A percentile compares a stretch with the other conserved stretches of the same genome.
Conservation (phyloP, 37 sponge, comb jelly and placozoan species). For the Corticium candelabrum region DNA sequence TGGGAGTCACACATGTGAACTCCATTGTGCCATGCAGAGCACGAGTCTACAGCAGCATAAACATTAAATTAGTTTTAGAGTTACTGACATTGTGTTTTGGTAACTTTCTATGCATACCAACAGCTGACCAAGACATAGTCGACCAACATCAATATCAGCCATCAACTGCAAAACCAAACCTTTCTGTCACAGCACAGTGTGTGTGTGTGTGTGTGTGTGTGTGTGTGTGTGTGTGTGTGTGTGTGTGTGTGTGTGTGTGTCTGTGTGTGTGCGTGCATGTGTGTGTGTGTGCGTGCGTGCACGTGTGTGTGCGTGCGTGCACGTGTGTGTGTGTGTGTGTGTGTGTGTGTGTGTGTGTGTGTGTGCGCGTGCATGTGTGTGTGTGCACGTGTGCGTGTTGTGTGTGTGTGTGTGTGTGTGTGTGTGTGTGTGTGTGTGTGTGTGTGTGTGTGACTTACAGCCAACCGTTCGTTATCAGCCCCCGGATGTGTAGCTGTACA, state of each 20-base stretch:
- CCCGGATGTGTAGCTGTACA: background rate
- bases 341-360: conserved; percentile 6
- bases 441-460: background rate
- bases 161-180: background rate
- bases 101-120: no score
- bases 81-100: no score
- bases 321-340: background rate
- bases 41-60: background rate
- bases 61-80: no score
- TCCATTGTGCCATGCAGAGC: background rate
- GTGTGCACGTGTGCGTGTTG: background rate
- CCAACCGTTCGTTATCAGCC: conserved; percentile 19
- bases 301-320: background rate
- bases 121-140: background rate
- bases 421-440: background rate
- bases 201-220: background rate
- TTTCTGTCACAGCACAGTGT: background rate
- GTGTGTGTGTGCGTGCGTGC: conserved; percentile 7
- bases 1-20: background rate
- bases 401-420: background rate
- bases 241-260: background rate
- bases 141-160: background rate
- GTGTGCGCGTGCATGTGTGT: background rate
- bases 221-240: background rate
- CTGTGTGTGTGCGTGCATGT: conserved; percentile 10